Evolutionary conservation across 2,888 invertebrate genomes (phyloP).

Genomic region (Drosophila trichaetosa): DNA sequence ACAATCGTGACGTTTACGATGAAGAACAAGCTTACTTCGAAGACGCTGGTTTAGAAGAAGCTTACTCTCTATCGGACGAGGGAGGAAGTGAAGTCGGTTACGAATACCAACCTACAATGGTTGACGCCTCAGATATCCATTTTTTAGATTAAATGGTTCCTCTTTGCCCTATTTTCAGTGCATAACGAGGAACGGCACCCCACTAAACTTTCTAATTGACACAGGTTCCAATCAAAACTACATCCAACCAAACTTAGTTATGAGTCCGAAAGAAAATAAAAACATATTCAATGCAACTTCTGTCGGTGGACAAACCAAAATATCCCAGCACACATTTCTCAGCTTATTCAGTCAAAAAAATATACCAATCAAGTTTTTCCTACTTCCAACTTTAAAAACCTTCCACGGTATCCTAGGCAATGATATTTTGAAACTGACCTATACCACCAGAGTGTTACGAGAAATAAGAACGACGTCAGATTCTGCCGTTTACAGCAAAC

Average conservation of each 20-base stretch:
- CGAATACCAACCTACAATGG: neutral
- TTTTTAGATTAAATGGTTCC: constrained; percentile 4
- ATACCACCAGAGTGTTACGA: no score
- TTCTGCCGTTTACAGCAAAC: neutral
- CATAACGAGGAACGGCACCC: neutral
- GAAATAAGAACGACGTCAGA: no score
- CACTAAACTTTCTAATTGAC: neutral
- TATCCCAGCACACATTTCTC: neutral
- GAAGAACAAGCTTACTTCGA: no score
- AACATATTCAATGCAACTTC: neutral
- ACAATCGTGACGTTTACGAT: no score
- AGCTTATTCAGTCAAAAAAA: neutral
- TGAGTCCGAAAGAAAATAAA: neutral
- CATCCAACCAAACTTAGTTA: neutral
- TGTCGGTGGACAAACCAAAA: neutral
- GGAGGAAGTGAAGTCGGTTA: neutral
- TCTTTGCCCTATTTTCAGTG: neutral
- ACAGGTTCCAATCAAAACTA: neutral
- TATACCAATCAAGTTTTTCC: neutral
- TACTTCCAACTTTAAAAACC: neutral
- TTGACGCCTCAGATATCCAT: neutral
- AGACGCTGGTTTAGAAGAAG: no score
- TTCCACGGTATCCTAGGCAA: neutral
- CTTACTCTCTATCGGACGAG: neutral
- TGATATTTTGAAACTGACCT: neutral